phyloP scores from a whole-genome alignment of 2,888 invertebrate species.

The Calliphora vomitoria region DNA sequence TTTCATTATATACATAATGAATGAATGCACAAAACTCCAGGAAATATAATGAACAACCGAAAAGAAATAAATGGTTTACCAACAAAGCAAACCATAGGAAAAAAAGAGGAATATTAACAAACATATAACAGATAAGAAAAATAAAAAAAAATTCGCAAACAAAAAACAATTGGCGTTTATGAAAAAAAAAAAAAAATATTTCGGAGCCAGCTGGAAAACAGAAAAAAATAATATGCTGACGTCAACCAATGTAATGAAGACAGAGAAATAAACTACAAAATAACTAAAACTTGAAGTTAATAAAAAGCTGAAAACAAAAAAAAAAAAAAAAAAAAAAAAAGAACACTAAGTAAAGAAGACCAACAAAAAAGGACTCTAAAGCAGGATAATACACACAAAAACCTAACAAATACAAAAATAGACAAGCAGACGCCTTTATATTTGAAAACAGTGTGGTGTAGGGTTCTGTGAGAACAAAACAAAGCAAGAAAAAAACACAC shows the following conservation, averaged over 20 bases:
- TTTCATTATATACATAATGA: neutral
- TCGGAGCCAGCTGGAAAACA: slow-evolving; percentile 30
- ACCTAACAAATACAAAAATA: neutral
- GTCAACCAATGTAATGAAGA: slow-evolving; percentile 55
- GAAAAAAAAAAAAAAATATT: slow-evolving; percentile 18
- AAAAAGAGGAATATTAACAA: slow-evolving; percentile 35
- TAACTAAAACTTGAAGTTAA: slow-evolving; percentile 42
- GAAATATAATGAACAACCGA: slow-evolving; percentile 60
- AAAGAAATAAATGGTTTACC: slow-evolving; percentile 44
- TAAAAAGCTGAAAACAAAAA: slow-evolving; percentile 35
- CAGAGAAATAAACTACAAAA: slow-evolving; percentile 38
- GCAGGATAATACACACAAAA: slow-evolving; percentile 46
- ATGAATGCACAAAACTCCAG: slow-evolving; percentile 37
- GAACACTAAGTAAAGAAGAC: slow-evolving; percentile 4
- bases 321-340: neutral
- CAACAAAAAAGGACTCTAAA: slow-evolving; percentile 23
- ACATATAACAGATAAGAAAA: slow-evolving; percentile 39
- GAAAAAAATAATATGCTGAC: slow-evolving; percentile 60
- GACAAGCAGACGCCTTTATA: slow-evolving; percentile 63
- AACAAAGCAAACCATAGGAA: slow-evolving; percentile 2
- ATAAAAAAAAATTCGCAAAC: slow-evolving; percentile 11
- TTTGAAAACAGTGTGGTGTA: slow-evolving; percentile 49
- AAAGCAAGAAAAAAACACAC: neutral
- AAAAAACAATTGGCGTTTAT: slow-evolving; percentile 59
- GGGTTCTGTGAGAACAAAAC: slow-evolving; percentile 12